These are phyloP conservation scores for Pao palembangensis DNA, from an alignment of 2,113 vertebrate genomes.

Conservation along the genomic window DNA sequence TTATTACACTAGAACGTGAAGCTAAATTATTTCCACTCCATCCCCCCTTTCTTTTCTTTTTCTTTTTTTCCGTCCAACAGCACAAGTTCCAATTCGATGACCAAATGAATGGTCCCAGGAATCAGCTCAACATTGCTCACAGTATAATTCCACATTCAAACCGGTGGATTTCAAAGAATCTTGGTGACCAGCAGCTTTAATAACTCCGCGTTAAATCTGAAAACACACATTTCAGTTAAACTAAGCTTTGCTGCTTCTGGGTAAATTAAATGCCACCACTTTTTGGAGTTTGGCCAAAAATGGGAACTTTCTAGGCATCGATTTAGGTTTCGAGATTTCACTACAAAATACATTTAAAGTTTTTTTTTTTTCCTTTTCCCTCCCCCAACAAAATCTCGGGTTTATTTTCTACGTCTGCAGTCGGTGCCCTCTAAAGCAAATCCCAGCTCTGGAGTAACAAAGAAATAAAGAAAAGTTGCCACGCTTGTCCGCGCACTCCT, in stretches of 20 bases:
- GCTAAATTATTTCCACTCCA: background rate
- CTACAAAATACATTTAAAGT: too few species aligned
- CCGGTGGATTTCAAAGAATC: conserved; percentile 38
- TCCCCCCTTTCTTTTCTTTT: background rate
- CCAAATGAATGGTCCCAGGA: conserved; percentile 34
- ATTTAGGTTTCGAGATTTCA: too few species aligned
- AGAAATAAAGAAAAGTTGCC: conserved; percentile 34
- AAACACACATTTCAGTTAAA: conserved; percentile 54
- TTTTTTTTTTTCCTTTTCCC: too few species aligned
- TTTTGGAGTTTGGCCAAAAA: conserved; percentile 63
- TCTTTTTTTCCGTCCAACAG: conserved; percentile 35
- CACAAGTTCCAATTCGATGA: conserved; percentile 55
- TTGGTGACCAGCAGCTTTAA: conserved; percentile 26
- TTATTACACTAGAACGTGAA: conserved; percentile 23
- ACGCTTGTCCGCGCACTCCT: conserved; percentile 19
- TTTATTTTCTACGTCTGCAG: too few species aligned
- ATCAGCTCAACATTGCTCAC: conserved; percentile 41
- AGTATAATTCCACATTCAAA: conserved; percentile 45
- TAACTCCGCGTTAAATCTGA: conserved; percentile 49
- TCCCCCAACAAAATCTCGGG: too few species aligned
- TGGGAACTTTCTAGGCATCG: conserved; percentile 1
- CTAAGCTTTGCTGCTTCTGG: conserved; percentile 51
- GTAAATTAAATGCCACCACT: conserved; percentile 32
- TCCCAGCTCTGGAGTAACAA: background rate
- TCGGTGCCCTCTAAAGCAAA: too few species aligned